Evolutionary conservation across 2,113 vertebrate species (phyloP), one percentile per base, ranked within the genome.

Genomic region (Melanerpes aurifrons): DNA sequence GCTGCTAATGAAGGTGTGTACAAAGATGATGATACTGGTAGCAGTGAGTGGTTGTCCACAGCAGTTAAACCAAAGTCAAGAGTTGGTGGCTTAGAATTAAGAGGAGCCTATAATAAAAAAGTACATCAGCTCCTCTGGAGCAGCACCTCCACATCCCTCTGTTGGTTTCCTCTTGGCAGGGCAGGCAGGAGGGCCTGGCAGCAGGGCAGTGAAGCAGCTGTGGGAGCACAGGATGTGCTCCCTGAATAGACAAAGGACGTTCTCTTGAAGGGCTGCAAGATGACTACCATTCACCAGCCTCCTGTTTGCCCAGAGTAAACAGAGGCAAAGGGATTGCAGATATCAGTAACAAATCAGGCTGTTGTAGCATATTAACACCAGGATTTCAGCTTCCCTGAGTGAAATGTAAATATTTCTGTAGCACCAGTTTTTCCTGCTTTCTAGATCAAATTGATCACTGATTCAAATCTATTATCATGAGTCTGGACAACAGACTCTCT

Each of bases 51-150:
- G 12, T 94, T 9, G 29, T 48, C 43, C 1, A 1, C 12, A 10
- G 76, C 3, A 67, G 50, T 20, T 48, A 59, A 53, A 77, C 67
- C 17, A 21, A 84, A 68, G 32, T 59, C 37, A 53, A 53, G 59
- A n/a, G 28, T 15, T 56, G 26, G 28, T 28, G 13, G 59, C 78
- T 76, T 57, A 32, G 32, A 80, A 75, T 31, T 68, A 70, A 80
- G 73, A 86, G 22, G 2, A 77, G 3, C 40, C 29, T 15, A 63
- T 35, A 63, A 69, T 47, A 73, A 88, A 69, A 24, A 28, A 2
- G 8, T 4, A 53, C 12, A 28, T 21, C 53, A 35, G 5, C 15
- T 81, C 43, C 11, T 16, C n/a, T 1, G 0, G 16, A 12, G 9
- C 21, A 12, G 15, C 53, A 73, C 2, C 9, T 9, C 11, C 1